Evolutionary conservation across 2,888 invertebrate species (phyloP).

Genomic region (Lithophane semibrunnea): DNA sequence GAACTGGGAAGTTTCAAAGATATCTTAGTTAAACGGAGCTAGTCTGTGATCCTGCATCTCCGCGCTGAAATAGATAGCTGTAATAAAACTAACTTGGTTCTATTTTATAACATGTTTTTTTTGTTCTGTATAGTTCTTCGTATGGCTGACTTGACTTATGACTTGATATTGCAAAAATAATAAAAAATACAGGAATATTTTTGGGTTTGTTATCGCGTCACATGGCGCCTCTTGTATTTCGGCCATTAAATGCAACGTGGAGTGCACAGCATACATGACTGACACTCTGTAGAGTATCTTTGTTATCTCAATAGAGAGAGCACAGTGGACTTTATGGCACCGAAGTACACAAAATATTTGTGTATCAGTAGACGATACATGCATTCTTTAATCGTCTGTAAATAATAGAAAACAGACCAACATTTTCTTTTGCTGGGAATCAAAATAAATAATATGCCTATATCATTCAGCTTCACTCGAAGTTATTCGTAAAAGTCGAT

Average conservation of each 20-base stretch:
- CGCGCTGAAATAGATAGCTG: slow-evolving; percentile 53
- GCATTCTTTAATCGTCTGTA: slow-evolving; percentile 10
- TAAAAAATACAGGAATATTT: slow-evolving; percentile 7
- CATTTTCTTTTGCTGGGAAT: slow-evolving; percentile 20
- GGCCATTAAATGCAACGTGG: slow-evolving; percentile 46
- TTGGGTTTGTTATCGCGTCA: slow-evolving; percentile 27
- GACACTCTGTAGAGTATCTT: slow-evolving; percentile 53
- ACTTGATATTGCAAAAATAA: slow-evolving; percentile 15
- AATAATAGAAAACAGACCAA: slow-evolving; percentile 8
- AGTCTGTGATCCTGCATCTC: slow-evolving; percentile 44
- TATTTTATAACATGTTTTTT: slow-evolving; percentile 38
- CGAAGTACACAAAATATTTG: slow-evolving; percentile 10
- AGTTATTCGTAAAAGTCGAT: slow-evolving; percentile 32
- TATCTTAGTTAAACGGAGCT: slow-evolving; percentile 55
- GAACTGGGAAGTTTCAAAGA: slow-evolving; percentile 46
- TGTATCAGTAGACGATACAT: slow-evolving; percentile 7
- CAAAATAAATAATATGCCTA: slow-evolving; percentile 26
- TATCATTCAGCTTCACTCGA: slow-evolving; percentile 30
- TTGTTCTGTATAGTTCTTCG: slow-evolving; percentile 15
- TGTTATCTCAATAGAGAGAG: slow-evolving; percentile 38
- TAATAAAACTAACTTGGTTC: slow-evolving; percentile 54
- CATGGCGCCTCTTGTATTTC: slow-evolving; percentile 17
- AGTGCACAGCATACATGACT: slow-evolving; percentile 53
- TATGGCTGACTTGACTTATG: slow-evolving; percentile 7
- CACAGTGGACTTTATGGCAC: slow-evolving; percentile 37